These are phyloP conservation scores for Anastrepha ludens DNA, from an alignment of 1,140 invertebrate genomes.

Conservation along the genomic window DNA sequence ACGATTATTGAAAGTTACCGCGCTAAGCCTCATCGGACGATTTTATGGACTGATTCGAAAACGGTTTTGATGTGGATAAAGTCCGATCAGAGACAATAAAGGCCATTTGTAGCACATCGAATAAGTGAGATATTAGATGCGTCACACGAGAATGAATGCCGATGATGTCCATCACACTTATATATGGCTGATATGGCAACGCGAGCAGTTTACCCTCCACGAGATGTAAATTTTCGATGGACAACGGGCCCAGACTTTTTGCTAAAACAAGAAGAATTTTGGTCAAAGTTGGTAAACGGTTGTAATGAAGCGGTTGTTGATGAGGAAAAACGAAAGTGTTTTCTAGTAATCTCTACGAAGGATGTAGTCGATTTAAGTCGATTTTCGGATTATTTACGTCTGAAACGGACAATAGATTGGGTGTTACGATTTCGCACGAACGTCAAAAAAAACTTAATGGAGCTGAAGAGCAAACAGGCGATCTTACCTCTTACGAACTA, in stretches of 20 bases:
- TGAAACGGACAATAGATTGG: not conserved
- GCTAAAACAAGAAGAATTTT: too few species aligned
- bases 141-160: conserved; percentile 59
- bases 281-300: too few species aligned
- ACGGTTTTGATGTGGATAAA: conserved; percentile 62
- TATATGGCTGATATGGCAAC: conserved; percentile 50
- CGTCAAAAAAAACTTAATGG: not conserved
- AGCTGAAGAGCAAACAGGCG: not conserved
- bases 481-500: too few species aligned
- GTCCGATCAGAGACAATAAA: conserved; percentile 58
- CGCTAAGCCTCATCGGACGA: not conserved
- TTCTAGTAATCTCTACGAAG: not conserved
- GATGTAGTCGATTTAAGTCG: not conserved
- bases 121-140: conserved; percentile 54
- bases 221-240: not conserved
- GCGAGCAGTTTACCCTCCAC: conserved; percentile 48
- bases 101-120: conserved; percentile 58
- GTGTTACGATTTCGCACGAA: not conserved
- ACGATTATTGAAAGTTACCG: too few species aligned
- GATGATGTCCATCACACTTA: conserved; percentile 23
- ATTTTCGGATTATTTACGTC: not conserved
- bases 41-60: conserved; percentile 60
- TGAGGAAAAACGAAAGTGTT: not conserved
- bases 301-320: not conserved
- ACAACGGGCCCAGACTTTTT: too few species aligned